A percentile compares a stretch with the other conserved stretches of the same genome.
phyloP scores from a whole-genome alignment of 2,888 invertebrate genomes.

The Helobdella robusta region DNA sequence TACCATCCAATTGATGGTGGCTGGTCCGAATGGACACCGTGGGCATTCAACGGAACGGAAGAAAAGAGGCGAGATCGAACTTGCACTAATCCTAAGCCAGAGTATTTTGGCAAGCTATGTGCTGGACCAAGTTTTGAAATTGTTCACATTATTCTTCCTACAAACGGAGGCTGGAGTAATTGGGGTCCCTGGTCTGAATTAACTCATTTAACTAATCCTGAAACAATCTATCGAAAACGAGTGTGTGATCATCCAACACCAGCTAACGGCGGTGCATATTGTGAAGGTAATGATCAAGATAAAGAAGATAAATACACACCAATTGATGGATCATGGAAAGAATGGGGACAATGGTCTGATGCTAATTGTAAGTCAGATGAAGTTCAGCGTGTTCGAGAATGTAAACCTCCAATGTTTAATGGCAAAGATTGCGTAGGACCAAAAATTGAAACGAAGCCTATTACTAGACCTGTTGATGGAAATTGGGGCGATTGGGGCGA shows the following conservation, averaged over 20 bases:
- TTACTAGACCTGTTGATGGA: conserved; percentile 20
- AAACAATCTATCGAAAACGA: conserved; percentile 15
- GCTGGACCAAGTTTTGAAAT: no score
- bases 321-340: not conserved
- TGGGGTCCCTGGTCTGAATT: conserved; percentile 33
- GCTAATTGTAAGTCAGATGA: no score
- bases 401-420: no score
- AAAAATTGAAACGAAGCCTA: no score
- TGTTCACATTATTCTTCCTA: no score
- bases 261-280: conserved; percentile 19
- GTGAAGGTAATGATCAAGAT: conserved; percentile 8
- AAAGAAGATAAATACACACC: conserved; percentile 9
- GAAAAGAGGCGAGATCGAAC: conserved; percentile 37
- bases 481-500: conserved; percentile 11
- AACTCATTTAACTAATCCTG: conserved; percentile 14
- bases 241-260: conserved; percentile 26
- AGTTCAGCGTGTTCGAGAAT: no score
- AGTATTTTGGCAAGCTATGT: conserved; percentile 43
- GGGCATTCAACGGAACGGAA: no score
- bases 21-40: no score
- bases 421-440: no score
- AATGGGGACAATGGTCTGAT: not conserved
- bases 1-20: not conserved
- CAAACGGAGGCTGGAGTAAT: conserved; percentile 28
- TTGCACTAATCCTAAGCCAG: conserved; percentile 44